Base-by-base conservation (phyloP, 2,888 invertebrate genomes). In the Bellardia pandia region DNA sequence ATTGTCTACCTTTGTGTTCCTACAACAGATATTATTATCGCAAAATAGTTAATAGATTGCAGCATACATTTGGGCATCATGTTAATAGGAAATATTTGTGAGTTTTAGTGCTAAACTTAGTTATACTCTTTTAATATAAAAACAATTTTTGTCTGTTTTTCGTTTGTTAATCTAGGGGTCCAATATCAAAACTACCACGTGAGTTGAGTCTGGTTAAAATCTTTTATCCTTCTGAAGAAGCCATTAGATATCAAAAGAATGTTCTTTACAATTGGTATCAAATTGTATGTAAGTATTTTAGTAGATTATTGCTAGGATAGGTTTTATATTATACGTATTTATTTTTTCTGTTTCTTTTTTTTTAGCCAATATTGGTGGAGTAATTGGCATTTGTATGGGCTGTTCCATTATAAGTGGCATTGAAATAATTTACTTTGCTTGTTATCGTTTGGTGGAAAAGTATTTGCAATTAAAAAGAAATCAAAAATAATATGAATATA, bases 331-430 rank as follows among this genome's bases (percentile, higher is more conserved):
- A 23, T 23, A 23, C 23, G 23, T 56, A 6, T 40, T 53, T 48
- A 14, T 53, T 64, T 13, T 56, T 14, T 56, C 13, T 33, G 42
- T n/a, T 58, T 75, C 42, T 37, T 45, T 58, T 45, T 58, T 86
- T 77, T 30, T 72, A 92, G 93, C 92, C 0, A 91, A 90, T 42
- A 89, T 93, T 75, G 93, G 93, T 2, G 93, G 93, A 6, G 91
- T 93, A 13, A 75, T 93, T 45, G 91, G 93, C 30, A 90, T 93
- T 77, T 92, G 91, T 86, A 91, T 93, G 88, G 93, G 93, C 3
- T 92, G 92, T 82, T 92, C 92, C 7, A 82, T 92, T 45, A 92
- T 93, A 72, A 92, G 92, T 81, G 89, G 90, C 64, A 87, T 92
- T 81, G 93, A 93, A 89, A 78, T 92, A 33, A 86, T 91, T 45